Evolutionary conservation across 2,888 invertebrate genomes (phyloP), one percentile per base, ranked within the genome.

Genomic region (Agriopis marginaria): DNA sequence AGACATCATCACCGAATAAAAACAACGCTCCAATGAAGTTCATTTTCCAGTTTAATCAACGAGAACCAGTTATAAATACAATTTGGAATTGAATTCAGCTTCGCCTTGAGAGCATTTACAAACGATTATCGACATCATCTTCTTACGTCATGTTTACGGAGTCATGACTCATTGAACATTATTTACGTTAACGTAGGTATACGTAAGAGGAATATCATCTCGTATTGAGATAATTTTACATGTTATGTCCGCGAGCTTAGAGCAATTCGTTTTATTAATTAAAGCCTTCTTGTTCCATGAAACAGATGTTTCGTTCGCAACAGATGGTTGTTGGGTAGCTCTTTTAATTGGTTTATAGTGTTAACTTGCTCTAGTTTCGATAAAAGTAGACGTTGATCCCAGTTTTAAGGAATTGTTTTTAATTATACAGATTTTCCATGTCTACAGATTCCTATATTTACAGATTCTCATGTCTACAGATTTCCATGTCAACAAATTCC

Each of bases 71-170:
- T 54, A 49, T 44, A 63, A 56, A 62, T 58, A 69, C 11, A 58
- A 32, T 32, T 32, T 32, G 32, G 56, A 14, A 17, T n/a, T 56
- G n/a, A 53, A 65, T 56, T 45, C 17, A 55, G 47, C 49, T 55
- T 49, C 56, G 54, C 63, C 61, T 69, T 66, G 63, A 66, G 54
- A 59, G 50, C 53, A 65, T 59, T 58, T 50, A 67, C 60, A 71
- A 63, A 60, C 70, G 70, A 73, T 75, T 63, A 68, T 67, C 72
- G 70, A 60, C 39, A 66, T 75, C 73, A 75, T 75, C 51, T 45
- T 9, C 58, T 76, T 70, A 70, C 77, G 75, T 76, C 76, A 76
- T 58, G 54, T 51, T 63, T 14, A 53, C 50, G 49, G 56, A 40
- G 9, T 49, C 12, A 39, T 72, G 70, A 71, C 66, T 72, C 74